Conservation (phyloP, 2,888 invertebrate genomes). For the Diogma glabrata region DNA sequence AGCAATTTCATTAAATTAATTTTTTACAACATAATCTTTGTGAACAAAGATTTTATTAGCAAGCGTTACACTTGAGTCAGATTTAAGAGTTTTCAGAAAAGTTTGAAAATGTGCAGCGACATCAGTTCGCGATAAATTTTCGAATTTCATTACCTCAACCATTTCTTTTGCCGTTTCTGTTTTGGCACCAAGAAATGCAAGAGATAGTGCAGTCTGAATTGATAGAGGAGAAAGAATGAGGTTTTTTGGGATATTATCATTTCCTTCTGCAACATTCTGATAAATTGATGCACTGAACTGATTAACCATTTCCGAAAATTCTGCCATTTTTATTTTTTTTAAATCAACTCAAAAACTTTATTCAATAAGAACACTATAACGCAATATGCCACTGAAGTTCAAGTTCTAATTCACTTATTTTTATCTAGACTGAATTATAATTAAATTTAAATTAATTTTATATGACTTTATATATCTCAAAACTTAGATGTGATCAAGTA, state of each 20-base stretch:
- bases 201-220: constrained; percentile 56
- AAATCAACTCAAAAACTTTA: no score
- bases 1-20: constrained; percentile 45
- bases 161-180: constrained; percentile 50
- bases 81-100: constrained; percentile 22
- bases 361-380: no score
- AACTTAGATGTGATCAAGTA: no score
- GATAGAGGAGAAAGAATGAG: constrained; percentile 63
- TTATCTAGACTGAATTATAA: no score
- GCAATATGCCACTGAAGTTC: no score
- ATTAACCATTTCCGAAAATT: constrained; percentile 7
- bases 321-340: constrained; percentile 10
- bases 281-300: not conserved
- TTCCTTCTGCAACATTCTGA: no score
- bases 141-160: constrained; percentile 43
- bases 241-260: constrained; percentile 46
- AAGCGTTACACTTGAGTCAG: constrained; percentile 35
- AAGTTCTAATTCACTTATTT: no score
- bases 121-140: constrained; percentile 24
- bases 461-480: no score
- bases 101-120: constrained; percentile 25
- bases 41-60: constrained; percentile 64
- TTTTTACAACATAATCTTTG: constrained; percentile 41
- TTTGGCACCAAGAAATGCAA: constrained; percentile 60
- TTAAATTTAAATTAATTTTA: no score